Base-by-base conservation (phyloP, 2,797 vertebrate genomes). In the Brachyrhaphis roseni region DNA sequence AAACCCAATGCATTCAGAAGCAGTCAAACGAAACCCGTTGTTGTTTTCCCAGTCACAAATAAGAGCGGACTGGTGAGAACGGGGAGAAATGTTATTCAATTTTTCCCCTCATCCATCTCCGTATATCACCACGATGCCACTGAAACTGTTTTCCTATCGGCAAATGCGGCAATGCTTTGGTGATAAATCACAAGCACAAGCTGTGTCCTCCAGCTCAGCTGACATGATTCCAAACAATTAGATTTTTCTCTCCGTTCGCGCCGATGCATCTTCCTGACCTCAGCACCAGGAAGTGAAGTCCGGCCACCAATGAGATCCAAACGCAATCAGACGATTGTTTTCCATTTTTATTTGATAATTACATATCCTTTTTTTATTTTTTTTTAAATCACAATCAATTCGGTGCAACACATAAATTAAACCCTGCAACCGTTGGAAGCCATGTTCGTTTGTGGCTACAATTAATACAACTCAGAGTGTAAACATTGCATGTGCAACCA, bases 61-160 rank as follows among this genome's bases (percentile, higher is more conserved):
- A 70, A 46, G 2, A 57, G 59, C n/a, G 15, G 71, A 68, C 46
- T 59, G 62, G 81, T 57, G 80, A 83, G 76, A 82, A 51, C 45
- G 70, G 70, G 79, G 78, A 83, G 81, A 90, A 90, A 90, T 90
- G 84, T 86, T 91, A 84, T 92, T 92, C 87, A 89, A 92, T 95
- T 91, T 88, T 79, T 84, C 76, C 80, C 81, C 88, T 89, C 91
- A 95, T 95, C 94, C 87, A 93, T 95, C 94, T 95, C 90, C 79
- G 87, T 93, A 87, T 87, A 89, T 91, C 79, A 89, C 82, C 86
- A 82, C 80, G 90, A 88, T 85, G 90, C 87, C 36, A 80, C 86
- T 85, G 81, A 90, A 86, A 94, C 90, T 92, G 90, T 92, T 95
- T 93, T 95, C 93, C 94, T 93, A 88, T 93, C 93, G 94, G 94